These are phyloP conservation scores for Onychomys torridus DNA, from an alignment of 2,797 vertebrate species.

Conservation along the genomic window DNA sequence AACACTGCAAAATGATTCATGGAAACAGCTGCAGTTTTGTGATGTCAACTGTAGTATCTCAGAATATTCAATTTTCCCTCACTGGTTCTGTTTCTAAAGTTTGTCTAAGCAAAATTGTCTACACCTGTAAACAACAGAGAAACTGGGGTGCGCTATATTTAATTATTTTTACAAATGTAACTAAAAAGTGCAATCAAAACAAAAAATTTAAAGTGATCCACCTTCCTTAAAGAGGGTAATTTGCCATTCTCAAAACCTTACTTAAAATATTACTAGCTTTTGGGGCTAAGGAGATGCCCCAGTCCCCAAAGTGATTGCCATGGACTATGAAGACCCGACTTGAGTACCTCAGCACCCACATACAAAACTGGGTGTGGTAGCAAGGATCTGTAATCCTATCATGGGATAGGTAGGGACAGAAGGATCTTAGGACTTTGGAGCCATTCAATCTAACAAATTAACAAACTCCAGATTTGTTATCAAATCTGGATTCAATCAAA, in stretches of 20 bases:
- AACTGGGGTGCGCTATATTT: neutral
- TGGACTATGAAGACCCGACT: neutral
- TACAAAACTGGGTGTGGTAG: neutral
- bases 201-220: neutral
- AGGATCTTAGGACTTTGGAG: neutral
- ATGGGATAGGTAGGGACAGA: neutral
- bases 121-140: neutral
- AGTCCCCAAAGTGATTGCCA: neutral
- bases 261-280: neutral
- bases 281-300: neutral
- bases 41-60: neutral
- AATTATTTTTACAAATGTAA: conserved; percentile 17
- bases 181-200: neutral
- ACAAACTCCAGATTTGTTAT: neutral
- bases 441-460: neutral
- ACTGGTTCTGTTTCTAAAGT: conserved; percentile 20
- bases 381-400: neutral
- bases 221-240: neutral
- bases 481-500: neutral
- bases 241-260: neutral
- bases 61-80: neutral
- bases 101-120: neutral
- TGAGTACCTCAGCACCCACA: neutral
- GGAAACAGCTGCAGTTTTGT: conserved; percentile 6
- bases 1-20: neutral